Conservation (phyloP, 2,797 vertebrate genomes). For the Chaetodon trifasciatus region DNA sequence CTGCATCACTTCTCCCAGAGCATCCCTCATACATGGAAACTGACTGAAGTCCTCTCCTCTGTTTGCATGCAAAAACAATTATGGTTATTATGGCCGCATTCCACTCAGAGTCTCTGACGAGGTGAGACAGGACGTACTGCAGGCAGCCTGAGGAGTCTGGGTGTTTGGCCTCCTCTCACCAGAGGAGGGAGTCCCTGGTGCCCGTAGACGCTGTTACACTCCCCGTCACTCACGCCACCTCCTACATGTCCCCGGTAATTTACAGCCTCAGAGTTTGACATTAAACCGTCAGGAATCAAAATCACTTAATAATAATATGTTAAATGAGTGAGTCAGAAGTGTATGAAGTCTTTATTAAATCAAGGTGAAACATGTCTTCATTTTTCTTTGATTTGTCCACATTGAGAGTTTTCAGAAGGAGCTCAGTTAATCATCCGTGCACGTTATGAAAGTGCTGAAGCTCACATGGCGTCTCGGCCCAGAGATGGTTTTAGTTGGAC, state of each 20-base stretch:
- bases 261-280: not conserved
- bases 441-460: slow-evolving; percentile 34
- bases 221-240: not conserved
- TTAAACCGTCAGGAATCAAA: not conserved
- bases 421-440: slow-evolving; percentile 18
- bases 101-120: slow-evolving; percentile 38
- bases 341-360: not conserved
- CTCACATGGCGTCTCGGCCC: slow-evolving; percentile 18
- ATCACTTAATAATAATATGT: not conserved
- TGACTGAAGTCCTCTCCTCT: not conserved
- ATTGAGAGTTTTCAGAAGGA: slow-evolving; percentile 7
- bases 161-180: slow-evolving; percentile 62
- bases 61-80: slow-evolving; percentile 49
- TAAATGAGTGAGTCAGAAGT: not conserved
- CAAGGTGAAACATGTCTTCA: not conserved
- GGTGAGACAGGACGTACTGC: slow-evolving; percentile 40
- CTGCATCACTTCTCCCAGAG: not conserved
- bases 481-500: slow-evolving; percentile 49
- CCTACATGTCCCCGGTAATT: slow-evolving; percentile 1
- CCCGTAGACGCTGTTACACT: slow-evolving; percentile 4
- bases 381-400: not conserved
- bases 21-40: not conserved
- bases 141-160: not conserved
- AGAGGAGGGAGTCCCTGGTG: slow-evolving; percentile 76
- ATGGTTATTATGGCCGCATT: not conserved